Conservation (phyloP, 2,888 invertebrate genomes). For the Xestia ashworthii region DNA sequence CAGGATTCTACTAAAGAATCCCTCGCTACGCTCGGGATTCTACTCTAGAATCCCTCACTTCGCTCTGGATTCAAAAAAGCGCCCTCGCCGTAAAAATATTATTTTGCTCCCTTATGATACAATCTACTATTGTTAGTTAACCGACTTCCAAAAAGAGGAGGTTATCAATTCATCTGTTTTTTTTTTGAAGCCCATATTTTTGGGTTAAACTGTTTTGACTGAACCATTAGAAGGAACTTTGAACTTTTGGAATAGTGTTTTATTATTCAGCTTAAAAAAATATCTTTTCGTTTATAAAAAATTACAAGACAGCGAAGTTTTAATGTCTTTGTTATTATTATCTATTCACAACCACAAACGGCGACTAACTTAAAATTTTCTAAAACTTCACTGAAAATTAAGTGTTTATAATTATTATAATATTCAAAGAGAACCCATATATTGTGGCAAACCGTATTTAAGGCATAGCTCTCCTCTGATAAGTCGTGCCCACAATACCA, state of each 20-base stretch:
- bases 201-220: not conserved
- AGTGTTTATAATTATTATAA: conserved; percentile 17
- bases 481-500: conserved; percentile 9
- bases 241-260: not conserved
- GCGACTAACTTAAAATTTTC: conserved; percentile 17
- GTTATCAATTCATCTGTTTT: too few species aligned
- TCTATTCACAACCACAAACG: conserved; percentile 16
- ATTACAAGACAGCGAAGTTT: not conserved
- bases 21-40: too few species aligned
- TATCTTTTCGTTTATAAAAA: not conserved
- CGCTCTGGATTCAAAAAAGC: too few species aligned
- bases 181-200: not conserved
- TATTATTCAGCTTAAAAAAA: not conserved
- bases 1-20: too few species aligned
- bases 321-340: conserved; percentile 11
- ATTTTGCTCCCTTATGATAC: too few species aligned
- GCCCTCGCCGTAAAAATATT: too few species aligned
- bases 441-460: conserved; percentile 8
- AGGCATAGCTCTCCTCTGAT: not conserved
- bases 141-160: too few species aligned
- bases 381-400: conserved; percentile 15
- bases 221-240: not conserved
- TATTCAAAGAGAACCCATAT: conserved; percentile 33
- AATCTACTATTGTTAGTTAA: too few species aligned
- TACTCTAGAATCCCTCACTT: too few species aligned